Evolutionary conservation across 2,888 invertebrate species (phyloP).

Genomic region (Patella pellucida): DNA sequence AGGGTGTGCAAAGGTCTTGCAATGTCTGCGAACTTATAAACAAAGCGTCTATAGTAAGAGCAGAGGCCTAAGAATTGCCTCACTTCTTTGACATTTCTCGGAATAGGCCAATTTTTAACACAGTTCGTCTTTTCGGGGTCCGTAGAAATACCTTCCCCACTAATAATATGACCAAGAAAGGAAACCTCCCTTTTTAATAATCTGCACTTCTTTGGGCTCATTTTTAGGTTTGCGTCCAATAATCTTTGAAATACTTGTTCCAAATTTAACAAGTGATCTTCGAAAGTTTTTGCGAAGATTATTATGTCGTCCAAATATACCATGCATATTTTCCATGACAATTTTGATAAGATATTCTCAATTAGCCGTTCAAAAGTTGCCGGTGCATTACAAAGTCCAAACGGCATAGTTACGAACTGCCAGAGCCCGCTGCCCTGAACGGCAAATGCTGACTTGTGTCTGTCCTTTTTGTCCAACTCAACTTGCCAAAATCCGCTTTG

Average conservation of each 20-base stretch:
- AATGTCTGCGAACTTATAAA: constrained; percentile 3
- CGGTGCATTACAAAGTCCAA: constrained; percentile 8
- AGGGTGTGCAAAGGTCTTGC: neutral
- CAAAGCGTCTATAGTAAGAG: neutral
- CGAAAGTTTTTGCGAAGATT: neutral
- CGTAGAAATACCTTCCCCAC: neutral
- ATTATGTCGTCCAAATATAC: constrained; percentile 5
- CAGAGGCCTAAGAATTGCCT: constrained; percentile 3
- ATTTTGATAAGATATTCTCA: neutral
- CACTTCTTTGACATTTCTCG: no score
- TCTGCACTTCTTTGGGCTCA: neutral
- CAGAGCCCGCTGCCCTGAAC: constrained; percentile 6
- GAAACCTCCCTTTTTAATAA: neutral
- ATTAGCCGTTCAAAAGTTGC: constrained; percentile 9
- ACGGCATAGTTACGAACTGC: constrained; percentile 15
- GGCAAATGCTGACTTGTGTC: constrained; percentile 12
- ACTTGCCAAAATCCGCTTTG: constrained; percentile 13
- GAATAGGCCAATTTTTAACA: neutral
- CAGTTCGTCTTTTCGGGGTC: neutral
- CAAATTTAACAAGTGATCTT: neutral
- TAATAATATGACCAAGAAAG: neutral
- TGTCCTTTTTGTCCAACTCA: constrained; percentile 4
- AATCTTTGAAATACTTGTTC: neutral
- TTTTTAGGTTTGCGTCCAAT: neutral
- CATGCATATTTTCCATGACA: constrained; percentile 2